Percentiles rank a stretch among this genome's conserved stretches.
Evolutionary conservation across 1,140 invertebrate genomes (phyloP).

Genomic region (Odontomachus brunneus): DNA sequence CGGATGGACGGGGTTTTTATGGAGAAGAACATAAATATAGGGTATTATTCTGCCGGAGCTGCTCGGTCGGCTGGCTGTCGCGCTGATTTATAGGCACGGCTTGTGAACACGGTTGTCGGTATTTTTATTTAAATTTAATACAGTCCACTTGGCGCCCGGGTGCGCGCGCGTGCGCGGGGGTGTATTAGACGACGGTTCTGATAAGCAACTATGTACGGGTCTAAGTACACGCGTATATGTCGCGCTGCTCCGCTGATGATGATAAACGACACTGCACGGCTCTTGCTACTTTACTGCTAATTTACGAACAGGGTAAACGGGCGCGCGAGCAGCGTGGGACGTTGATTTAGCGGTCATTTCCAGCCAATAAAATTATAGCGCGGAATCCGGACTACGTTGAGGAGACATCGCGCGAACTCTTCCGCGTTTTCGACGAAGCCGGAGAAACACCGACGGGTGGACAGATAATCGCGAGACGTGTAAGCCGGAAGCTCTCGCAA

Average conservation of each 20-base stretch:
- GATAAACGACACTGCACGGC: conserved; percentile 66
- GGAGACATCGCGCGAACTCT: not conserved
- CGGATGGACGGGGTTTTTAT: conserved; percentile 79
- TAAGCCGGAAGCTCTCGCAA: too few species aligned
- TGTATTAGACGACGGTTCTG: conserved; percentile 81
- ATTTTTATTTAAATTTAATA: conserved; percentile 86
- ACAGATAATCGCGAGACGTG: too few species aligned
- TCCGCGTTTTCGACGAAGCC: not conserved
- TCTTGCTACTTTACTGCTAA: conserved; percentile 61
- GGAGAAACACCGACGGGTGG: not conserved
- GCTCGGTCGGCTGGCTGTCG: conserved; percentile 80
- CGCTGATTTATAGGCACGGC: conserved; percentile 84
- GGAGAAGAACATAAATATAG: conserved; percentile 83
- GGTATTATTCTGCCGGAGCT: conserved; percentile 83
- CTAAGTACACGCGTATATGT: conserved; percentile 62
- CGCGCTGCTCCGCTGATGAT: conserved; percentile 65
- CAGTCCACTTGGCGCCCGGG: conserved; percentile 76
- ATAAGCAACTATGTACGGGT: conserved; percentile 69
- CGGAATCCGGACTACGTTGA: not conserved
- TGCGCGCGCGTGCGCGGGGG: conserved; percentile 64
- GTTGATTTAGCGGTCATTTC: conserved; percentile 50
- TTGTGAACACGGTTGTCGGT: conserved; percentile 84
- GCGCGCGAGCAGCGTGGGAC: conserved; percentile 15
- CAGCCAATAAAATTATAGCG: conserved; percentile 15
- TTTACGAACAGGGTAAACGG: conserved; percentile 22